Evolutionary conservation across 2,113 vertebrate genomes (phyloP).

Genomic region (Coturnix japonica): DNA sequence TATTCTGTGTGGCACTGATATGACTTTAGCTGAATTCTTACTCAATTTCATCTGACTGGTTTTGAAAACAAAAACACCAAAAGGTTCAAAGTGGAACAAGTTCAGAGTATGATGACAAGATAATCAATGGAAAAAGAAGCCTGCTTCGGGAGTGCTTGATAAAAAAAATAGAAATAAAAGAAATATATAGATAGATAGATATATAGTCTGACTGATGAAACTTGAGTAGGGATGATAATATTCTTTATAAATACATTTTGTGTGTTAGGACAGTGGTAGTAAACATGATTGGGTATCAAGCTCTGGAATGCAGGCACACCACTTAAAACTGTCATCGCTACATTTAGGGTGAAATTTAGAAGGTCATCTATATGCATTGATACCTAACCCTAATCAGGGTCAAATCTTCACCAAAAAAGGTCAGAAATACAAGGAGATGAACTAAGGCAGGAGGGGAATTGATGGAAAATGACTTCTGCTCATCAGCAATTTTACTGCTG

Average conservation of each 20-base stretch:
- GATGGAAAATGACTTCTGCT: background rate
- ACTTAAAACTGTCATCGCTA: background rate
- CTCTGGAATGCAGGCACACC: background rate
- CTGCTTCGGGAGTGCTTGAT: background rate
- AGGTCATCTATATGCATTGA: background rate
- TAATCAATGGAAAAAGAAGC: background rate
- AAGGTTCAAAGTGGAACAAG: background rate
- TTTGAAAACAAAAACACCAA: background rate
- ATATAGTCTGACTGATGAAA: background rate
- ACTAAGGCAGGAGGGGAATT: background rate
- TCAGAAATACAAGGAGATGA: background rate
- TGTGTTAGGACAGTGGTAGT: background rate
- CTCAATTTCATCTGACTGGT: background rate
- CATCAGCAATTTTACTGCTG: slow-evolving; percentile 47
- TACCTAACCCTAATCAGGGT: background rate
- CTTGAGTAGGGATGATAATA: background rate
- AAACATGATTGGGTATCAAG: background rate
- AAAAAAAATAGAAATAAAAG: background rate
- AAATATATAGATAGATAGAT: background rate
- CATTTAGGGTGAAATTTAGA: background rate
- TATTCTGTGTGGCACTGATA: slow-evolving; percentile 25
- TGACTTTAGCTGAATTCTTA: slow-evolving; percentile 3
- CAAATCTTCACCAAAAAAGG: background rate
- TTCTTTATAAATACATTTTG: background rate
- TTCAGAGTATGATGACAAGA: background rate